Conservation (phyloP, 2,113 vertebrate genomes). For the Odocoileus hemionus region DNA sequence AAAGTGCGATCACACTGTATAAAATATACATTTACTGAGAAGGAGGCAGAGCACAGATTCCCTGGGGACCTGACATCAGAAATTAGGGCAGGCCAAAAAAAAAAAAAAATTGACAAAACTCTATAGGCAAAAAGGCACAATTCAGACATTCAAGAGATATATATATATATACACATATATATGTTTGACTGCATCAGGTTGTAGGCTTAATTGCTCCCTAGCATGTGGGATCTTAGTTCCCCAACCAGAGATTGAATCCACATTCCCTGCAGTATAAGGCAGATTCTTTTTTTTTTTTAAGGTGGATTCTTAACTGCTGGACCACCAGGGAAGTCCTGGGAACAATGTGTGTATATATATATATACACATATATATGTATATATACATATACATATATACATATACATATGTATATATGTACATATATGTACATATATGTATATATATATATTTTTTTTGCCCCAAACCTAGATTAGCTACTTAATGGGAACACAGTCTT, state of each 20-base stretch:
- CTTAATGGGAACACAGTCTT: neutral
- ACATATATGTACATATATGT: too few relatives aligned
- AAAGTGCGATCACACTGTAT: conserved; percentile 68
- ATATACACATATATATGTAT: too few relatives aligned
- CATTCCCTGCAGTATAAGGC: neutral
- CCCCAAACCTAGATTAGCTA: neutral
- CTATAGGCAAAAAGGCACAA: conserved; percentile 25
- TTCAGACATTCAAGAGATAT: conserved; percentile 43
- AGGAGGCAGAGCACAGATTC: conserved; percentile 26
- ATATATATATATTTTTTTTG: neutral
- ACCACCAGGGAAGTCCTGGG: neutral
- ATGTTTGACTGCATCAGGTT: neutral
- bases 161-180: neutral
- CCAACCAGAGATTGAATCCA: neutral
- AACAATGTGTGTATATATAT: neutral
- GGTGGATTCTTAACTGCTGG: neutral
- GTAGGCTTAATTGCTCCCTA: neutral
- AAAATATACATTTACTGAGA: conserved; percentile 61
- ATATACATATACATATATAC: too few relatives aligned
- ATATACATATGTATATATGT: too few relatives aligned
- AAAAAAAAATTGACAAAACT: neutral
- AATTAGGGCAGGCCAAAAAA: conserved; percentile 39
- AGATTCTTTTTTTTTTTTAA: neutral
- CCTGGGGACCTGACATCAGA: conserved; percentile 31
- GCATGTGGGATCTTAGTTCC: neutral